These are phyloP conservation scores for Diachrysia chrysitis DNA, from an alignment of 2,888 invertebrate genomes.

Conservation along the genomic window DNA sequence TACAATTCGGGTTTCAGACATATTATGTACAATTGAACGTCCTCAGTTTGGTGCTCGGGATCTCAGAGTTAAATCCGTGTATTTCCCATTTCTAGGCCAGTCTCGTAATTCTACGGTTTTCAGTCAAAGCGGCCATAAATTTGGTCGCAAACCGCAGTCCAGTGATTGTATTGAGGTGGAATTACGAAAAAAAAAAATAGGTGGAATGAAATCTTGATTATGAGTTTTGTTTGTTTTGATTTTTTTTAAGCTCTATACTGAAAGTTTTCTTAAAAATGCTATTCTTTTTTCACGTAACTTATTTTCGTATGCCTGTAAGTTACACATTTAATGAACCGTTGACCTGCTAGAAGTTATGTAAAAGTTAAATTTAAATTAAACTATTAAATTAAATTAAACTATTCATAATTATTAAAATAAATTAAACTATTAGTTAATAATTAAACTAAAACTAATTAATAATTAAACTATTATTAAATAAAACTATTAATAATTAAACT, in stretches of 20 bases:
- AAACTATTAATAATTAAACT: too few species aligned
- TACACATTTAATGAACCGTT: too few species aligned
- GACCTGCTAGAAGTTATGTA: too few species aligned
- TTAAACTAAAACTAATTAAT: too few species aligned
- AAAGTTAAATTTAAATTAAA: too few species aligned
- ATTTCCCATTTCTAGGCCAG: conserved; percentile 13
- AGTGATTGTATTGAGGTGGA: conserved; percentile 10
- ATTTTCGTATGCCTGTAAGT: too few species aligned
- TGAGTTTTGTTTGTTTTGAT: not conserved
- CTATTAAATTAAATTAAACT: too few species aligned
- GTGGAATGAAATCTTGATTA: not conserved
- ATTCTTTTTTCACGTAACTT: too few species aligned
- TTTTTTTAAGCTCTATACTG: not conserved
- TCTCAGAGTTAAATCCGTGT: conserved; percentile 13
- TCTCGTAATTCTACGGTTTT: conserved; percentile 22
- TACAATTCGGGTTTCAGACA: conserved; percentile 16
- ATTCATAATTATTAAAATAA: too few species aligned
- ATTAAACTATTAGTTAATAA: too few species aligned
- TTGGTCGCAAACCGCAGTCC: conserved; percentile 3
- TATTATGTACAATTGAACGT: conserved; percentile 29
- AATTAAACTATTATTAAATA: too few species aligned
- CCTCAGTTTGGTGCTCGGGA: not conserved
- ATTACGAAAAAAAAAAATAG: conserved; percentile 1
- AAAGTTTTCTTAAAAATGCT: too few species aligned
- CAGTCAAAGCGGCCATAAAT: conserved; percentile 28